A percentile compares a stretch with the other conserved stretches of the same genome.
Evolutionary conservation across 1,140 invertebrate species (phyloP).

Genomic region (Procambarus clarkii): DNA sequence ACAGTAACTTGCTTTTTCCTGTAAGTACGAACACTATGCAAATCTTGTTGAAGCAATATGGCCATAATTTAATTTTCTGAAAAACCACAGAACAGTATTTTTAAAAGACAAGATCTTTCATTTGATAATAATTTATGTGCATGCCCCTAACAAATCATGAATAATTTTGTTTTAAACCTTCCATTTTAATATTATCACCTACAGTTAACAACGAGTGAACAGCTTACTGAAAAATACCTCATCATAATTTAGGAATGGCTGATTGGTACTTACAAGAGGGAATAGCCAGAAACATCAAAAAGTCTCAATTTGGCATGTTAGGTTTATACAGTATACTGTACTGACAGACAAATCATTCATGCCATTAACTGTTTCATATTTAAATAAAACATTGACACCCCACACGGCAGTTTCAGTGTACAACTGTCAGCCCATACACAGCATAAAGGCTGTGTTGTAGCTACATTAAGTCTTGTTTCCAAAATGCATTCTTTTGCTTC

Average conservation of each 20-base stretch:
- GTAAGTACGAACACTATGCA: constrained; percentile 53
- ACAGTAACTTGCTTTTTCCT: constrained; percentile 42
- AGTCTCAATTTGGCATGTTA: constrained; percentile 58
- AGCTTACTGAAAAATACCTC: constrained; percentile 49
- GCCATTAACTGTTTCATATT: constrained; percentile 31
- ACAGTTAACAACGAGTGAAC: constrained; percentile 57
- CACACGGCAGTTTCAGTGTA: constrained; percentile 42
- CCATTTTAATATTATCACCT: constrained; percentile 33
- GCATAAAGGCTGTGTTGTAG: constrained; percentile 21
- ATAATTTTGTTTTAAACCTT: constrained; percentile 23
- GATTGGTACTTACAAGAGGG: constrained; percentile 62
- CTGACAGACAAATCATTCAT: constrained; percentile 47
- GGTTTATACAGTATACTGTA: constrained; percentile 54
- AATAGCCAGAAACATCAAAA: constrained; percentile 55
- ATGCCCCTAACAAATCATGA: constrained; percentile 39
- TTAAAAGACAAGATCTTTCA: constrained; percentile 38
- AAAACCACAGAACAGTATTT: constrained; percentile 33
- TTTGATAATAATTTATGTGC: constrained; percentile 44
- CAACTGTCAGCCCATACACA: constrained; percentile 20
- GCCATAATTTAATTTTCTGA: constrained; percentile 9
- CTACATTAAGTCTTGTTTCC: constrained; percentile 32
- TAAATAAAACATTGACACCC: constrained; percentile 55
- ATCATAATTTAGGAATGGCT: constrained; percentile 60
- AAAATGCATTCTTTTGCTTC: background rate
- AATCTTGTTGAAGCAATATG: constrained; percentile 23